A percentile compares a stretch with the other conserved stretches of the same genome.
phyloP scores from a whole-genome alignment of 2,113 vertebrate species.

The Myocastor coypus region DNA sequence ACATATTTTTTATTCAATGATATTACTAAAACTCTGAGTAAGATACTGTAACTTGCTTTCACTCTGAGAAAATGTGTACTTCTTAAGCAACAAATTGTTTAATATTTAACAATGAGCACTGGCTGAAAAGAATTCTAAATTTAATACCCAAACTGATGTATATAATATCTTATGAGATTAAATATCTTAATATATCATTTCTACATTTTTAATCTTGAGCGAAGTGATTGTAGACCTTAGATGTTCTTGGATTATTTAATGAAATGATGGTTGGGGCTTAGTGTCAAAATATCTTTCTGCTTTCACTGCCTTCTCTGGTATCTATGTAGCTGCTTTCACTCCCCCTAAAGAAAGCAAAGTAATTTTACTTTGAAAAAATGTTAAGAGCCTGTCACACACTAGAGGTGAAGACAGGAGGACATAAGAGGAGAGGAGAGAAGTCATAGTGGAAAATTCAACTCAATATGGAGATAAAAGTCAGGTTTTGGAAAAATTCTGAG shows the following conservation, averaged over 20 bases:
- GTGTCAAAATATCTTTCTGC: neutral
- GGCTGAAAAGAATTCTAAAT: neutral
- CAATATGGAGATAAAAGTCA: neutral
- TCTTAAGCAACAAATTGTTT: neutral
- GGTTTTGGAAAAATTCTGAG: neutral
- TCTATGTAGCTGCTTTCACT: neutral
- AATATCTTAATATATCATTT: neutral
- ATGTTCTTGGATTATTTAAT: neutral
- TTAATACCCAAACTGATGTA: neutral
- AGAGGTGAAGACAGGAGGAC: fast-evolving
- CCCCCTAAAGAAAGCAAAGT: neutral
- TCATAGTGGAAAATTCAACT: neutral
- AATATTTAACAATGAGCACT: neutral
- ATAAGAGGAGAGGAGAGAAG: neutral
- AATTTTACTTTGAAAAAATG: neutral
- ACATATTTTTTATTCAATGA: neutral
- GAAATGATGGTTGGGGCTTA: neutral
- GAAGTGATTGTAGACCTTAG: neutral
- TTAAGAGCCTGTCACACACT: neutral
- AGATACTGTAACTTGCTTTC: neutral
- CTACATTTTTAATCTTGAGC: neutral
- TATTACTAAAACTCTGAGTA: neutral
- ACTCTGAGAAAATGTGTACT: neutral
- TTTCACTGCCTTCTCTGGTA: neutral
- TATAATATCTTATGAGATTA: neutral